These are phyloP conservation scores for Stratiolaelaps scimitus DNA, from an alignment of 1,140 invertebrate genomes.

Conservation along the genomic window DNA sequence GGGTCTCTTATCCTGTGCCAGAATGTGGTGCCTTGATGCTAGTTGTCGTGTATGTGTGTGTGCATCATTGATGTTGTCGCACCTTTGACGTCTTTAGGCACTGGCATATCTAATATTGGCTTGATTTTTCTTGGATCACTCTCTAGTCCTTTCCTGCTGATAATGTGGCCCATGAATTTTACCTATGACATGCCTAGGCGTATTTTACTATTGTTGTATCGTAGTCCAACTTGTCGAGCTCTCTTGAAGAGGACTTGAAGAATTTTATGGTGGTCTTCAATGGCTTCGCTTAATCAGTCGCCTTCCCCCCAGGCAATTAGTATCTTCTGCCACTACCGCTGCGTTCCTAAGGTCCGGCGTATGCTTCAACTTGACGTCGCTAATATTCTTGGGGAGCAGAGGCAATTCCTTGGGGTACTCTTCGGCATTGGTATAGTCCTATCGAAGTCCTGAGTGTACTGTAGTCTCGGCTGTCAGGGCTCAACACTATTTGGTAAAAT, in stretches of 20 bases:
- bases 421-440: constrained; percentile 36
- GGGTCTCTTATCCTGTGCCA: too few species aligned
- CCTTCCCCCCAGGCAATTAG: constrained; percentile 29
- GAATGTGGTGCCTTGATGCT: too few species aligned
- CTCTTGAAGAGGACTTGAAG: neutral
- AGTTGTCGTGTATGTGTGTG: too few species aligned
- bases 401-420: constrained; percentile 38
- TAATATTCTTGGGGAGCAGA: constrained; percentile 35
- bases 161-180: constrained; percentile 36
- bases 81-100: constrained; percentile 39
- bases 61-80: too few species aligned
- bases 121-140: constrained; percentile 42
- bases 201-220: constrained; percentile 29
- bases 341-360: constrained; percentile 31
- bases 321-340: constrained; percentile 32
- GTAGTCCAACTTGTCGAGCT: neutral
- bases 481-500: constrained; percentile 38
- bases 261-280: neutral
- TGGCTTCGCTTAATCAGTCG: neutral
- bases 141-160: constrained; percentile 38
- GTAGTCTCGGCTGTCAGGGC: constrained; percentile 35
- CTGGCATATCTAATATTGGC: constrained; percentile 40
- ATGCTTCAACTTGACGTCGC: constrained; percentile 24
- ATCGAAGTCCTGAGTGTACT: constrained; percentile 39
- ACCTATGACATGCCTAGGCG: neutral